Evolutionary conservation across 2,888 invertebrate genomes (phyloP), one percentile per base, ranked within the genome.

Genomic region (Onthophagus sagittarius): DNA sequence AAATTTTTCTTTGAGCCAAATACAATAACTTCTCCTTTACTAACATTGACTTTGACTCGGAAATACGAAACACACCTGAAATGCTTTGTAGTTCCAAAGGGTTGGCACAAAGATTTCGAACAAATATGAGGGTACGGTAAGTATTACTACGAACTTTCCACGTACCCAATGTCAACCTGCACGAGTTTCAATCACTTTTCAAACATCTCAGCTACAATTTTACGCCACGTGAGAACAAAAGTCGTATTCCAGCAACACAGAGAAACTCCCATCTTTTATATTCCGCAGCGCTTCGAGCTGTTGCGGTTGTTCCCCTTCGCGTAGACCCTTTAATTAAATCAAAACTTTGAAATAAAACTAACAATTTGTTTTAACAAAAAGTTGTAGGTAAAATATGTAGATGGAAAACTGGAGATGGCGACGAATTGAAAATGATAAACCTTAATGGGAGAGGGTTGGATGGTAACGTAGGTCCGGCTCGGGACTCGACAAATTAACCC

Each of bases 381-480:
- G 23, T 23, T 23, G 23, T 53, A 53, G 39, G 39, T 53, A 11
- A 11, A 53, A 1, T 53, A 53, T 53, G 39, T 53, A 53, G 39
- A 11, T 53, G 11, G 39, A 53, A 7, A 53, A 53, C 9, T 53
- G 39, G 39, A 53, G 39, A 53, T 53, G 39, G 39, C 39, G 67
- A 67, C 32, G 67, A 67, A 67, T 67, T 67, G 67, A 67, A 67
- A 67, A 67, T 67, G 67, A 67, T 67, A 67, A 67, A 67, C 31
- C 67, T 5, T 67, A 67, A 67, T 67, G 31, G 67, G 6, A 23
- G 31, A 23, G n/a, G n/a, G 31, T 11, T 65, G 15, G 23, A 23
- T 15, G 32, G 63, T 7, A 31, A 32, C 23, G 67, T n/a, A n/a
- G 31, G 67, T 32, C 67, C 31, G 11, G 23, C 15, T 32, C 63